These are phyloP conservation scores for Orchesellides sinensis DNA, from an alignment of 2,888 invertebrate species.

Conservation along the genomic window DNA sequence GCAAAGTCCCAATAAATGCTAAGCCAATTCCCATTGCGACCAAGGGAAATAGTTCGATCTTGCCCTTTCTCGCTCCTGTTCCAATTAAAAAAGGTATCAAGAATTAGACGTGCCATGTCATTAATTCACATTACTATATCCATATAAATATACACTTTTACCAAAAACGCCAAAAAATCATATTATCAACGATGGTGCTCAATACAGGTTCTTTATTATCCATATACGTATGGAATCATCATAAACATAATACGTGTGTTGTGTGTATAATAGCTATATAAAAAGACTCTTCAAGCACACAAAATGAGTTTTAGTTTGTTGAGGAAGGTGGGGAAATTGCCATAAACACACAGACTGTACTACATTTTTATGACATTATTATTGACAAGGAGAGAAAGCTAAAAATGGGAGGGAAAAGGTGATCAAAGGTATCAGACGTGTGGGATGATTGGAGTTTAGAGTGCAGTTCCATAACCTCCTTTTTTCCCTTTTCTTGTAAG, in stretches of 20 bases:
- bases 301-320: conserved; percentile 4
- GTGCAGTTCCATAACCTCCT: conserved; percentile 8
- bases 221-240: not conserved
- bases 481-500: conserved; percentile 2
- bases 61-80: conserved; percentile 73
- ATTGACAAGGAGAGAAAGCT: not conserved
- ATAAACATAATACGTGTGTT: not conserved
- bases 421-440: too few relatives aligned
- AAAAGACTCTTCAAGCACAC: not conserved
- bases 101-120: conserved; percentile 44
- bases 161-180: not conserved
- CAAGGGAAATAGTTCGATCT: conserved; percentile 74
- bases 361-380: conserved; percentile 52
- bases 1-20: conserved; percentile 73
- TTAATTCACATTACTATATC: conserved; percentile 61
- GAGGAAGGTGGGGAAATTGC: conserved; percentile 40
- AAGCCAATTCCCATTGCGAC: conserved; percentile 74
- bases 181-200: conserved; percentile 50
- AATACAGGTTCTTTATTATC: conserved; percentile 23
- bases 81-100: conserved; percentile 59
- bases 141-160: not conserved
- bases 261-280: not conserved
- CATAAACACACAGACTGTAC: conserved; percentile 53
- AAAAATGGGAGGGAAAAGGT: not conserved
- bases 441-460: conserved; percentile 1